These are phyloP conservation scores for Argyresthia albistria DNA, from an alignment of 2,888 invertebrate genomes.

Conservation along the genomic window DNA sequence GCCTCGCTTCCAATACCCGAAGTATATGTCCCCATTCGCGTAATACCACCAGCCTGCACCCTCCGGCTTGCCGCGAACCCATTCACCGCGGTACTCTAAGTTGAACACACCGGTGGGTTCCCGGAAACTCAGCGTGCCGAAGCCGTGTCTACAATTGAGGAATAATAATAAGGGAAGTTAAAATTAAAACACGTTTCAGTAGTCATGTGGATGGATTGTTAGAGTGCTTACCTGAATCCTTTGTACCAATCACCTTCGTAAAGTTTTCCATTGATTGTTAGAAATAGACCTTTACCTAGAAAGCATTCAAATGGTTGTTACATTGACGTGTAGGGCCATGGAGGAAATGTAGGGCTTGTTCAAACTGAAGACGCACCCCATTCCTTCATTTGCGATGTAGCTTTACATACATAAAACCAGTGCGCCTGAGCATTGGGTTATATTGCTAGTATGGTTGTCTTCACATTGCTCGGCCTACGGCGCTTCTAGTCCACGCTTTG, in stretches of 20 bases:
- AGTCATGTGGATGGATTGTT: background rate
- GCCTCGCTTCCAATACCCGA: slow-evolving; percentile 68
- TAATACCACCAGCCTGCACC: slow-evolving; percentile 73
- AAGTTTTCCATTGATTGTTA: slow-evolving; percentile 55
- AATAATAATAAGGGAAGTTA: too few relatives aligned
- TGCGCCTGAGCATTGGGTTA: background rate
- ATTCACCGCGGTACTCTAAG: slow-evolving; percentile 72
- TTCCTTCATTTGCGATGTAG: background rate
- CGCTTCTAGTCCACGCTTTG: too few relatives aligned
- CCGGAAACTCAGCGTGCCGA: slow-evolving; percentile 61
- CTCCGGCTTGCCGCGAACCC: slow-evolving; percentile 69
- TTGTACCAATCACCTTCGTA: slow-evolving; percentile 76
- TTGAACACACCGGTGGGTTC: slow-evolving; percentile 40
- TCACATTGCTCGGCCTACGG: too few relatives aligned
- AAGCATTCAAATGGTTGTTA: background rate
- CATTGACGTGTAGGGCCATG: too few relatives aligned
- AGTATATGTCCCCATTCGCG: slow-evolving; percentile 71
- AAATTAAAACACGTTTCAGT: too few relatives aligned
- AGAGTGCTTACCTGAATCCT: slow-evolving; percentile 45
- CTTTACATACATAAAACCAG: background rate
- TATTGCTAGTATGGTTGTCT: too few relatives aligned
- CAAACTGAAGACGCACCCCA: too few relatives aligned
- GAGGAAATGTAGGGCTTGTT: too few relatives aligned
- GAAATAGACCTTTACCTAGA: slow-evolving; percentile 65
- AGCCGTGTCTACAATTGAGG: slow-evolving; percentile 57